Base-by-base conservation (phyloP, 30 jellyfish, hydroid and myxozoan genomes). In the Aurelia sp. region DNA sequence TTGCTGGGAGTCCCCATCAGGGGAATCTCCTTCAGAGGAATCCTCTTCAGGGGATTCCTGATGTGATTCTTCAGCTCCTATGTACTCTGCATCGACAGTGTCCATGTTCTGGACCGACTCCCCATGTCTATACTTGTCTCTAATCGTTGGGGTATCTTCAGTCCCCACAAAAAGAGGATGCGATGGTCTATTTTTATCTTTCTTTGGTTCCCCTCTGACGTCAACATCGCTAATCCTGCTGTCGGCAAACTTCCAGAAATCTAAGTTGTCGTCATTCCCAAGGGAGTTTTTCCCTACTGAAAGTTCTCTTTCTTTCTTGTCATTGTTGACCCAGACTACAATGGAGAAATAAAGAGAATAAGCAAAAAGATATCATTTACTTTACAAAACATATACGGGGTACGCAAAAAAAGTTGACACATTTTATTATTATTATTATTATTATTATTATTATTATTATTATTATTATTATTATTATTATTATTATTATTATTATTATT, bases 311-410 rank as follows among this genome's bases (percentile, higher is more conserved):
- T 84, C 93, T 65, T 84, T 84, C 72, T 84, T 84, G 77, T 84
- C 93, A 62, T 84, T 84, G 87, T 84, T 55, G 13, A 84, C 93
- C 93, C 93, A 84, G 47, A 84, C 92, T 82, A 47, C 16, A 19
- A 19, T 15, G 11, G 21, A 27, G n/a, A 30, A 19, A 21, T 44
- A 35, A 44, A 44, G 55, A 44, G 8, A 44, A 44, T 37, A 4
- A 44, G 55, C 15, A 3, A 7, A 44, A 16, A 48, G 47, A 11
- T 48, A 16, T 8, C 51, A 73, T 15, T 19, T 2, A n/a, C 18
- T 9, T 5, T 53, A 35, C 63, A 44, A 0, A 44, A 27, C 33
- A 27, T 27, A 27, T 27, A 27, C 33, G 1, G 33, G 33, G 2
- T 27, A 2, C 1, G 33, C 2, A 27, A 2, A 27, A 27, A 27